Evolutionary conservation across 2,797 vertebrate genomes (phyloP).

Genomic region (Neosilurus mollespiculum): DNA sequence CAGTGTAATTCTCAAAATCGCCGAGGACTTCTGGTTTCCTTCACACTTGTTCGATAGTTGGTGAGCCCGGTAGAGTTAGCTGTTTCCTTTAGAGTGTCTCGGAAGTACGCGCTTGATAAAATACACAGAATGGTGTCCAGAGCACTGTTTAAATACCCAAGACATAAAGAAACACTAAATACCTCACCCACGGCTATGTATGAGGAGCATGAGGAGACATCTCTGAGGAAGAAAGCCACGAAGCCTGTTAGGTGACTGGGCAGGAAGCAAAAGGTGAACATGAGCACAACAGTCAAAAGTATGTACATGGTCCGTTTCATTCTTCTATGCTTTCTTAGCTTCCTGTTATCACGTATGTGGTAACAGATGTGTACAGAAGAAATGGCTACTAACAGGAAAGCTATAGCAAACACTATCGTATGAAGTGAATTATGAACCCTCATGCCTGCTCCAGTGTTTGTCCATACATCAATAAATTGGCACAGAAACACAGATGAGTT

Average conservation of each 20-base stretch:
- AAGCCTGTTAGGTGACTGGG: constrained; percentile 67
- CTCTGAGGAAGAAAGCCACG: constrained; percentile 27
- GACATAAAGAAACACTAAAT: constrained; percentile 67
- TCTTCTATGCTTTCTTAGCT: constrained; percentile 56
- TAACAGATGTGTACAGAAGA: constrained; percentile 28
- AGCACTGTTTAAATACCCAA: constrained; percentile 74
- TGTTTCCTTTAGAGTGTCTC: constrained; percentile 54
- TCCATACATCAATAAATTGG: constrained; percentile 40
- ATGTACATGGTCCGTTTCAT: constrained; percentile 57
- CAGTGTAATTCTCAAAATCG: not conserved
- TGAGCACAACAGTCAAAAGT: constrained; percentile 53
- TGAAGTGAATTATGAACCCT: constrained; percentile 38
- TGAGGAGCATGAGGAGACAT: constrained; percentile 22
- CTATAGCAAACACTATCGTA: constrained; percentile 32
- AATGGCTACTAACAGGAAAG: constrained; percentile 35
- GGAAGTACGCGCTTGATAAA: constrained; percentile 69
- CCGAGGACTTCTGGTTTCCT: constrained; percentile 18
- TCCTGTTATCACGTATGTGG: constrained; percentile 42
- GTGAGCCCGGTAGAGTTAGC: constrained; percentile 44
- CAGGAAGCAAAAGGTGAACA: constrained; percentile 74
- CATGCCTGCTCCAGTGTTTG: constrained; percentile 28
- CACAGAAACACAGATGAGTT: constrained; percentile 45
- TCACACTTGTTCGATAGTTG: constrained; percentile 45
- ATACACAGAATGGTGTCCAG: constrained; percentile 70
- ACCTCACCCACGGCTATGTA: constrained; percentile 15